Evolutionary conservation across 2,797 vertebrate genomes (phyloP).

Genomic region (Pogonophryne albipinna): DNA sequence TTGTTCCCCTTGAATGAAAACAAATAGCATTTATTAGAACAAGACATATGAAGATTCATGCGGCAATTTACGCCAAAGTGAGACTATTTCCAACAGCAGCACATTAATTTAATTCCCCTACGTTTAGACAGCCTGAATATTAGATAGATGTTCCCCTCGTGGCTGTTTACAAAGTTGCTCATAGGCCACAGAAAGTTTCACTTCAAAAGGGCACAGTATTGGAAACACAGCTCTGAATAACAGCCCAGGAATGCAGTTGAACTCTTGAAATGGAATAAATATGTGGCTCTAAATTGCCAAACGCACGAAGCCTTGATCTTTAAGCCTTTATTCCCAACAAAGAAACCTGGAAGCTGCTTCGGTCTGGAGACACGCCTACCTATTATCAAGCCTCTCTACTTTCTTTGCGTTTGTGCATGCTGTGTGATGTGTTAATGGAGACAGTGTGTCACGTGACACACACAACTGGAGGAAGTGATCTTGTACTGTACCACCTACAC

Average conservation of each 20-base stretch:
- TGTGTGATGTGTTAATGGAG: conserved; percentile 41
- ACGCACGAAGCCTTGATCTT: conserved; percentile 64
- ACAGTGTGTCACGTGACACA: neutral
- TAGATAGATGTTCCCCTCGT: conserved; percentile 16
- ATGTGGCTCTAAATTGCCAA: conserved; percentile 55
- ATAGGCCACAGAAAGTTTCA: conserved; percentile 17
- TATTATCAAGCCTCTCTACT: conserved; percentile 29
- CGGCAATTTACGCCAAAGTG: conserved; percentile 31
- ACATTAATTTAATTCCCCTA: conserved; percentile 35
- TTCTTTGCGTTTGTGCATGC: conserved; percentile 30
- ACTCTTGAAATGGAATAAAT: conserved; percentile 72
- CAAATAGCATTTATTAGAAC: conserved; percentile 57
- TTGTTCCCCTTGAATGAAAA: conserved; percentile 27
- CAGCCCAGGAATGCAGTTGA: conserved; percentile 57
- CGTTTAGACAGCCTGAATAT: conserved; percentile 1
- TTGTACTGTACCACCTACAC: conserved; percentile 12
- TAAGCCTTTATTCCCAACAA: conserved; percentile 60
- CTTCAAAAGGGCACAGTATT: conserved; percentile 57
- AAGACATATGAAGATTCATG: conserved; percentile 42
- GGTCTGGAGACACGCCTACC: conserved; percentile 18
- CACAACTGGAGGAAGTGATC: conserved; percentile 9
- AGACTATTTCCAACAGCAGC: conserved; percentile 50
- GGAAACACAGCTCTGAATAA: conserved; percentile 50
- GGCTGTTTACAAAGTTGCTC: conserved; percentile 20
- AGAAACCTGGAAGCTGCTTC: conserved; percentile 47